Conservation (phyloP, 1,140 invertebrate genomes). For the Phymorhynchus buccinoides region DNA sequence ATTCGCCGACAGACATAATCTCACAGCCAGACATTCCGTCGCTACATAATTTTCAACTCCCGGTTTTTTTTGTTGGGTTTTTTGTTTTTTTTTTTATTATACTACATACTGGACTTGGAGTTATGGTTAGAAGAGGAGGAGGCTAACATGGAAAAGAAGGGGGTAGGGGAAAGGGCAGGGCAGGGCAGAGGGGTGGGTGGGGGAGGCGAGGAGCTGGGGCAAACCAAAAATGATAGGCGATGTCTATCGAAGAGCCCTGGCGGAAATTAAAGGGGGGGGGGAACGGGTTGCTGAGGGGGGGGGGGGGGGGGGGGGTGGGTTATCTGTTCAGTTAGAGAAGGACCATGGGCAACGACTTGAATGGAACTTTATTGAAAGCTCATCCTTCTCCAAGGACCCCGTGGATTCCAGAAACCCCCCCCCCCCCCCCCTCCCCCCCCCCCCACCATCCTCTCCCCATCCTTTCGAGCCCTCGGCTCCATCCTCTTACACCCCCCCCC, state of each 20-base stretch:
- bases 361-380: constrained; percentile 33
- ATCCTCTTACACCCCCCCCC: no score
- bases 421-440: neutral
- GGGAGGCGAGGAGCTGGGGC: neutral
- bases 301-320: neutral
- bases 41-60: no score
- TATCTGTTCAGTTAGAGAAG: neutral
- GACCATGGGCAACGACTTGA: constrained; percentile 24
- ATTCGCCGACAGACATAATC: no score
- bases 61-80: no score
- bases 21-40: no score
- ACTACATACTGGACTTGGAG: no score
- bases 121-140: no score
- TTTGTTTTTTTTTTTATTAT: no score
- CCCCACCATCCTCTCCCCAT: neutral
- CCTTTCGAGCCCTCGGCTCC: neutral
- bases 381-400: constrained; percentile 18
- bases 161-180: no score
- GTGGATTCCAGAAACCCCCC: neutral
- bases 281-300: neutral
- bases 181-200: neutral
- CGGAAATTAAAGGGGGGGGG: constrained; percentile 22
- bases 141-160: no score
- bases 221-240: neutral
- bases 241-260: neutral